phyloP scores from a whole-genome alignment of 2,888 invertebrate genomes.

The Lepidocyrtinus sp. region DNA sequence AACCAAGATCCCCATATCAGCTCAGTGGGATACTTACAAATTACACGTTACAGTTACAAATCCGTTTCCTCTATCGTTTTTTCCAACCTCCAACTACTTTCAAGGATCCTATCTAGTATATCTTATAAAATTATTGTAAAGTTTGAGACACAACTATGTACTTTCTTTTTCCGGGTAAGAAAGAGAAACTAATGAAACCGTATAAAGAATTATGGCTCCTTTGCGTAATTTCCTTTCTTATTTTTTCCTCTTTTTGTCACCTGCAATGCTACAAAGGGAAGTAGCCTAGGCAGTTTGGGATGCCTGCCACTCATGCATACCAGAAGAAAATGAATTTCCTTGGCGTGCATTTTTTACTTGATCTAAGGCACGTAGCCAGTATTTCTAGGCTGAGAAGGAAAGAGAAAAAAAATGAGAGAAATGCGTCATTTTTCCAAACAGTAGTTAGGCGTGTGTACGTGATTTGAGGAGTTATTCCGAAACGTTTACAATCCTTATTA shows the following conservation, averaged over 20 bases:
- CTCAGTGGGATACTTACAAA: conserved; percentile 10
- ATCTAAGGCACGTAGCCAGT: neutral
- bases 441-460: conserved; percentile 41
- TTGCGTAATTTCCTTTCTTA: conserved; percentile 37
- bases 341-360: neutral
- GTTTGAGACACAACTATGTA: too few relatives aligned
- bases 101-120: too few relatives aligned
- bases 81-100: too few relatives aligned
- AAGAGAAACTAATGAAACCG: conserved; percentile 46
- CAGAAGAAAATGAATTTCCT: neutral
- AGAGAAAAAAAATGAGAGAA: conserved; percentile 28
- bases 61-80: neutral
- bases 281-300: neutral
- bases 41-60: conserved; percentile 25
- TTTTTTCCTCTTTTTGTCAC: conserved; percentile 16
- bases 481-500: conserved; percentile 51
- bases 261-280: neutral
- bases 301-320: neutral
- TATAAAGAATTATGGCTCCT: conserved; percentile 44
- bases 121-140: too few relatives aligned
- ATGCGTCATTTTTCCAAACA: conserved; percentile 37
- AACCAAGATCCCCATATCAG: conserved; percentile 9
- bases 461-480: conserved; percentile 52
- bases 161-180: conserved; percentile 14
- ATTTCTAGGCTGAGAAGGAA: neutral